Evolutionary conservation across 2,797 vertebrate genomes (phyloP), one percentile per base, ranked within the genome.

Genomic region (Moxostoma hubbsi): DNA sequence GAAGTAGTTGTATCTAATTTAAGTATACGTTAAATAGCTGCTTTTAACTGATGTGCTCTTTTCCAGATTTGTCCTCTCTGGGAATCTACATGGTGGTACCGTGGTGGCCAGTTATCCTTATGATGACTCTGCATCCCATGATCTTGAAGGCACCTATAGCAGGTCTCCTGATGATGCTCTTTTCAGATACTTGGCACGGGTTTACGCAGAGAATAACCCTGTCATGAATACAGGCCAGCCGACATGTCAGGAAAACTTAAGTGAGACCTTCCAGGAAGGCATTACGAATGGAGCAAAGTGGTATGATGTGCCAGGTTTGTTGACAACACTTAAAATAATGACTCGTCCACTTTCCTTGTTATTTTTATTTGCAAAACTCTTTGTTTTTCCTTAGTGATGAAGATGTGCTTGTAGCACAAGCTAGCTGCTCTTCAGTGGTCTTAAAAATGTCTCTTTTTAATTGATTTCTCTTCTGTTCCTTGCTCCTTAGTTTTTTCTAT

Each of bases 101-200:
- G 96, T 99, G 83, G 97, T 99, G 69, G 98, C 98, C 85, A 99
- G 98, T 90, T 99, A 98, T 86, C 98, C 98, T 9, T 99, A 95
- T 7, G 98, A 99, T 65, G 97, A 99, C 90, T 96, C 97, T 2
- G 86, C 88, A 51, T 64, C 54, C 0, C 98, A 99, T 73, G 6
- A 73, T 45, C 1, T 0, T 6, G 83, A 89, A 58, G 95, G 95
- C 55, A 62, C 88, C 66, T 99, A 99, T 86, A 99, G 98, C 85
- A 93, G 83, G 85, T 94, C 97, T 0, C 93, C 93, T 0, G 98
- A 99, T 3, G 98, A 99, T 63, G 85, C 86, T 63, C 95, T 99
- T 75, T 99, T 99, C 88, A 95, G 86, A 79, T 91, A 95, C 82
- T 86, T 99, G 89, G 96, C 98, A 0, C 92, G 89, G 85, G 93